Evolutionary conservation across 2,113 vertebrate genomes (phyloP).

Genomic region (Chaetodon auriga): DNA sequence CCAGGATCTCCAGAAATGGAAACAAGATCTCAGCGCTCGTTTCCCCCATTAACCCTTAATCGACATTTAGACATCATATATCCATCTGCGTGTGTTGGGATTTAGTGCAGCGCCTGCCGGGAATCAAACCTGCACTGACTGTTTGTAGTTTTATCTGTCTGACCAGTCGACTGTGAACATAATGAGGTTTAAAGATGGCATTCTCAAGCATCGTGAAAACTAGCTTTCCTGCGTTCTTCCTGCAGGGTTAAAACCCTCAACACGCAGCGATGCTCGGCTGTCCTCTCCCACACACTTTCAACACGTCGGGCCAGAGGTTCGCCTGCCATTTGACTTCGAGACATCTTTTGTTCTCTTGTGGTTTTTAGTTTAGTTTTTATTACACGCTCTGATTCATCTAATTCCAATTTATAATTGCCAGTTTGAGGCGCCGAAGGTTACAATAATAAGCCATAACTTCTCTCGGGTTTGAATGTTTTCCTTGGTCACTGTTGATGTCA

Average conservation of each 20-base stretch:
- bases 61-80: not conserved
- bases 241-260: constrained; percentile 49
- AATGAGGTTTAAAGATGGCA: constrained; percentile 70
- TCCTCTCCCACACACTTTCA: constrained; percentile 68
- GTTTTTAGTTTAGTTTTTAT: constrained; percentile 69
- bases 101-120: not conserved
- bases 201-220: constrained; percentile 53
- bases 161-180: constrained; percentile 26
- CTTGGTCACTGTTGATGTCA: constrained; percentile 83
- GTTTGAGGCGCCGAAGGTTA: constrained; percentile 76
- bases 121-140: constrained; percentile 13
- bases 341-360: constrained; percentile 74
- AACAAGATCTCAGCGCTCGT: constrained; percentile 31
- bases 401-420: constrained; percentile 79
- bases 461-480: constrained; percentile 73
- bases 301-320: constrained; percentile 48
- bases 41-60: constrained; percentile 29
- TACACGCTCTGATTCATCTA: constrained; percentile 72
- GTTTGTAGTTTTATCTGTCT: constrained; percentile 10
- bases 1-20: constrained; percentile 49
- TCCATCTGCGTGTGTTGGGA: not conserved
- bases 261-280: constrained; percentile 37
- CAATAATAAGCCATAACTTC: constrained; percentile 76
- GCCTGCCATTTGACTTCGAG: constrained; percentile 42
- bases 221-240: constrained; percentile 15